phyloP scores from a whole-genome alignment of 2,797 vertebrate genomes.

The Nyctalus aviator region DNA sequence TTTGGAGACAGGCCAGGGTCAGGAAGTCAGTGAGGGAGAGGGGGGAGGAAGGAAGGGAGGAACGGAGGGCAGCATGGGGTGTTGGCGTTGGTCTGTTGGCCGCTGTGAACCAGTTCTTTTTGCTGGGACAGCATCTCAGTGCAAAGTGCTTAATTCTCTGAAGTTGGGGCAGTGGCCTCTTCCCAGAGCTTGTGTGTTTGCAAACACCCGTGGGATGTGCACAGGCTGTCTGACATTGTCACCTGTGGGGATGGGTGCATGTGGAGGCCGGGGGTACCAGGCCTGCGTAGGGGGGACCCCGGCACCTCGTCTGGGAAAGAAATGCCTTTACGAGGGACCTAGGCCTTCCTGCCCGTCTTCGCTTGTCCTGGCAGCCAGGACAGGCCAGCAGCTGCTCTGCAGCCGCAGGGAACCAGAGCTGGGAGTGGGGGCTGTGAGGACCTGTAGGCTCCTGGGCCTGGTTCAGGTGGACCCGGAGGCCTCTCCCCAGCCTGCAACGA shows the following conservation, averaged over 20 bases:
- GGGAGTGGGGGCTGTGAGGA: background rate
- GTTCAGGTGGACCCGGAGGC: background rate
- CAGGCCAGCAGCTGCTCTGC: too few species aligned
- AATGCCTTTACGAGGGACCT: background rate
- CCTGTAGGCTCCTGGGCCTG: background rate
- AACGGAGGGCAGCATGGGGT: background rate
- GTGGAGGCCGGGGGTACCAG: background rate
- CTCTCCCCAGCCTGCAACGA: background rate
- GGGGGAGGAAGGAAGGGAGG: slow-evolving; percentile 74
- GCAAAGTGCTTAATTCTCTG: background rate
- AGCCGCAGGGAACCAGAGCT: background rate
- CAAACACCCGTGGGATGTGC: background rate
- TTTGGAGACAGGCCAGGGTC: slow-evolving; percentile 65
- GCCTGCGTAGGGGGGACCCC: background rate
- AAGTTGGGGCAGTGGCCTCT: background rate
- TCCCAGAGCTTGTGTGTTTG: background rate
- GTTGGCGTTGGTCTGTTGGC: background rate
- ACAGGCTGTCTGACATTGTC: background rate
- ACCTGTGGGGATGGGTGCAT: background rate
- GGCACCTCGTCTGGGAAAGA: background rate
- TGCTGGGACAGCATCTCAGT: background rate
- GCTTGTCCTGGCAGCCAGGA: background rate
- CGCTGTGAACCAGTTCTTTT: background rate
- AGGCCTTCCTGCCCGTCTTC: background rate
- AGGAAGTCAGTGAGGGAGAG: slow-evolving; percentile 62